Evolutionary conservation across 2,797 vertebrate species (phyloP).

Genomic region (Numenius phaeopus): DNA sequence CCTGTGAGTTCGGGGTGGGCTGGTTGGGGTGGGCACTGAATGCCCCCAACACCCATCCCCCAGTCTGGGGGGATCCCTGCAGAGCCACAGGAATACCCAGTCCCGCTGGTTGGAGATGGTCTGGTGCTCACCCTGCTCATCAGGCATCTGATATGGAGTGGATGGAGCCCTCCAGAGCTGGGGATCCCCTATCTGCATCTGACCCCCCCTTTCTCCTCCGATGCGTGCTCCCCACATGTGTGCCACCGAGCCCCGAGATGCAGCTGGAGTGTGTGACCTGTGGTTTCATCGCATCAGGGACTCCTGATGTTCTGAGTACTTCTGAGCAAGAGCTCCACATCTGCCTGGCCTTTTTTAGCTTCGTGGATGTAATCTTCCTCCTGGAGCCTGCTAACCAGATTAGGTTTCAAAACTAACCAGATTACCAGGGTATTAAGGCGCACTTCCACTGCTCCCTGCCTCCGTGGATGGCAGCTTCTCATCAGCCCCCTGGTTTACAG

Average conservation of each 20-base stretch:
- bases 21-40: neutral
- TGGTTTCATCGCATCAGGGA: neutral
- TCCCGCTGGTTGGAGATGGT: neutral
- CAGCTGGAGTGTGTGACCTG: fast-evolving
- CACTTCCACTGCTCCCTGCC: neutral
- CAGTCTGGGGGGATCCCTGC: neutral
- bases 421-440: conserved; percentile 40
- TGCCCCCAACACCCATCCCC: fast-evolving
- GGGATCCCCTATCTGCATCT: neutral
- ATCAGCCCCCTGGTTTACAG: neutral
- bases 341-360: neutral
- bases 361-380: neutral
- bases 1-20: neutral
- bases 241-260: fast-evolving
- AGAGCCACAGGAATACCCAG: neutral
- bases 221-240: fast-evolving
- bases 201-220: neutral
- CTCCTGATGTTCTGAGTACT: fast-evolving
- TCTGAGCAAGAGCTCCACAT: neutral
- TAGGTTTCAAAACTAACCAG: conserved; percentile 50
- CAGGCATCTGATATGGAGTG: neutral
- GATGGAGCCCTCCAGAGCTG: neutral
- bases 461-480: neutral
- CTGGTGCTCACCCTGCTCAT: neutral
- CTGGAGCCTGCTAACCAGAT: conserved; percentile 58